Evolutionary conservation across 2,113 vertebrate species (phyloP).

Genomic region (Perca flavescens): DNA sequence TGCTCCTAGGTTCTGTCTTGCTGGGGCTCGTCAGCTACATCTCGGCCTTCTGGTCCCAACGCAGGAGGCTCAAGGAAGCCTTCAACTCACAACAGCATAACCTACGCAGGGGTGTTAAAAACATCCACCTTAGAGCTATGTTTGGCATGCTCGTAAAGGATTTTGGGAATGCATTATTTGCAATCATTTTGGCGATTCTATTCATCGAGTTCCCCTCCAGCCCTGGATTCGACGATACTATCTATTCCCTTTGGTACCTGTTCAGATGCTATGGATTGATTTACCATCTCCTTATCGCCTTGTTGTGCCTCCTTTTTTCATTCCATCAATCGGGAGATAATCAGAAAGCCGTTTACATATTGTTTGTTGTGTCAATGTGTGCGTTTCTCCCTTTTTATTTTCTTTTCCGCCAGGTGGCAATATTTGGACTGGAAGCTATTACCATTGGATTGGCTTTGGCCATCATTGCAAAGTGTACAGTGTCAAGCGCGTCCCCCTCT

Average conservation of each 20-base stretch:
- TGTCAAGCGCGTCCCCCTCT: background rate
- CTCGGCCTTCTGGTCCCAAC: too few relatives aligned
- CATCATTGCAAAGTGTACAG: background rate
- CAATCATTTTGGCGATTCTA: too few relatives aligned
- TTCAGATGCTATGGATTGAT: background rate
- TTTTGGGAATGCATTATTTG: too few relatives aligned
- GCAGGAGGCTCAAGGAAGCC: too few relatives aligned
- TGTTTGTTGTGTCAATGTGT: fast-evolving
- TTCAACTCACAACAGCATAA: too few relatives aligned
- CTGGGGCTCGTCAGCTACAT: too few relatives aligned
- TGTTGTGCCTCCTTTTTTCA: background rate
- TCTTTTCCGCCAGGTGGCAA: background rate
- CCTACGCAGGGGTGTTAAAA: too few relatives aligned
- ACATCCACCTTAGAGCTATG: too few relatives aligned
- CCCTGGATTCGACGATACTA: too few relatives aligned
- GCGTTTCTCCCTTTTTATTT: too few relatives aligned
- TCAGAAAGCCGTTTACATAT: fast-evolving
- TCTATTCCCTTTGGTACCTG: background rate
- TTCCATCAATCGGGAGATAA: background rate
- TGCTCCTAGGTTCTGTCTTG: too few relatives aligned
- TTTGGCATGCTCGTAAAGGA: fast-evolving
- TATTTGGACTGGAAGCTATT: background rate
- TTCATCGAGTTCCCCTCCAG: too few relatives aligned
- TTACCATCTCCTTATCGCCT: background rate
- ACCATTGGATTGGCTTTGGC: background rate